Evolutionary conservation across 1,140 invertebrate genomes (phyloP).

Genomic region (Zaprionus lachaisei): DNA sequence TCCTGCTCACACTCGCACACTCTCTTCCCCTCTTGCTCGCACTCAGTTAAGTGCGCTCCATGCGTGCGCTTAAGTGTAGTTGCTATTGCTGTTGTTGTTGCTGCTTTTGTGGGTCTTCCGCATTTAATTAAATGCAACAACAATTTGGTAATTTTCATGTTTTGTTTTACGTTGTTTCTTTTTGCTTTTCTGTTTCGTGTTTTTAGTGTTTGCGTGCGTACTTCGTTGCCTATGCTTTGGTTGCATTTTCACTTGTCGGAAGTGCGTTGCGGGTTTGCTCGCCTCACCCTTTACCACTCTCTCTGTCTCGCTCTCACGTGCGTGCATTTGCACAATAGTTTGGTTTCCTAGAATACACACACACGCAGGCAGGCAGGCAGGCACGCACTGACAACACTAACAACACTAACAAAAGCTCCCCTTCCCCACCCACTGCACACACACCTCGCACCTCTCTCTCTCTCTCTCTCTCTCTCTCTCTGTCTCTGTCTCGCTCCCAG

Average conservation of each 20-base stretch:
- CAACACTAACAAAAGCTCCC: constrained; percentile 25
- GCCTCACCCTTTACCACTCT: constrained; percentile 21
- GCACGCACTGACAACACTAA: background rate
- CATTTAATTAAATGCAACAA: constrained; percentile 83
- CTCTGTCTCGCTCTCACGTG: constrained; percentile 7
- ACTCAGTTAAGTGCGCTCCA: constrained; percentile 24
- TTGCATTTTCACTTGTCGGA: constrained; percentile 78
- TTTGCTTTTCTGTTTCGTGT: constrained; percentile 5
- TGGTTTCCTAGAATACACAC: constrained; percentile 60
- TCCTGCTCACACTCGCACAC: constrained; percentile 10
- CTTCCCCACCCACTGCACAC: constrained; percentile 8
- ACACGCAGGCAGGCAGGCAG: background rate
- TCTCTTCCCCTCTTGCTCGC: background rate
- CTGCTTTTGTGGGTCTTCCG: constrained; percentile 68
- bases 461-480: constrained; percentile 15
- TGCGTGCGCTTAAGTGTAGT: constrained; percentile 78
- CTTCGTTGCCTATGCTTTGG: constrained; percentile 35
- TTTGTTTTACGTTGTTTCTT: constrained; percentile 48
- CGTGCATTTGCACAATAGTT: constrained; percentile 76
- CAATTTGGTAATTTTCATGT: constrained; percentile 51
- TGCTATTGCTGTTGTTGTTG: constrained; percentile 30
- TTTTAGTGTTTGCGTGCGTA: constrained; percentile 35
- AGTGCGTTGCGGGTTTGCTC: constrained; percentile 53
- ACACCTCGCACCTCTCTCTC: constrained; percentile 1
- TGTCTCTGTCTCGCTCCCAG: constrained; percentile 12